Base-by-base conservation (phyloP, 2,113 vertebrate species). In the Pteronura brasiliensis region DNA sequence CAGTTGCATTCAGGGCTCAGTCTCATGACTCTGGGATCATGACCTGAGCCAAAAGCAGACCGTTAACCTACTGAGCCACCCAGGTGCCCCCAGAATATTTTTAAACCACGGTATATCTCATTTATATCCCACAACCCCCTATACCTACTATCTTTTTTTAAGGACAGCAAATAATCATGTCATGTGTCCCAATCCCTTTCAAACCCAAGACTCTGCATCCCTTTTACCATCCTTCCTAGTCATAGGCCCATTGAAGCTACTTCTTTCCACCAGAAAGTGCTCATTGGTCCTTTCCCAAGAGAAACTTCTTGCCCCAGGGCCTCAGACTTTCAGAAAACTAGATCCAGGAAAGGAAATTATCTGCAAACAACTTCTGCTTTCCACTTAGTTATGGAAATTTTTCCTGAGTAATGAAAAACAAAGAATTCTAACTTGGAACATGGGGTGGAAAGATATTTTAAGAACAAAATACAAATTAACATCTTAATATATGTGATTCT, bases 281-380 rank as follows among this genome's bases (percentile, higher is more conserved):
- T 63, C 39, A 93, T 65, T 93, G 93, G 31, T 92, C 67, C 67
- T 36, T 96, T 89, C 34, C 34, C 29, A 76, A 93, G 44, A 93
- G 39, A 61, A 83, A 81, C 39, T 89, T 83, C 44, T 93, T 90
- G 87, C 39, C 31, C 57, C 10, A 79, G 57, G 39, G 86, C 20
- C 65, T 91, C 36, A 86, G 83, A 55, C 8, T 49, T 88, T 67
- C 67, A 52, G 23, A 88, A 85, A 67, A 90, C 29, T 63, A 84
- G 93, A 89, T 83, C 57, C 10, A 92, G 59, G 17, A 82, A 88
- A 85, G 27, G 10, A 93, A 52, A 20, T 77, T 93, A 65, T 59
- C 34, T 63, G 15, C 25, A 59, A 93, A 92, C 14, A 91, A 69
- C 39, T 59, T 97, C 49, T 81, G 31, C 61, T 90, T 96, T 84